Evolutionary conservation across 2,797 vertebrate species (phyloP), one percentile per base, ranked within the genome.

Genomic region (Poeciliopsis paucimaculata): DNA sequence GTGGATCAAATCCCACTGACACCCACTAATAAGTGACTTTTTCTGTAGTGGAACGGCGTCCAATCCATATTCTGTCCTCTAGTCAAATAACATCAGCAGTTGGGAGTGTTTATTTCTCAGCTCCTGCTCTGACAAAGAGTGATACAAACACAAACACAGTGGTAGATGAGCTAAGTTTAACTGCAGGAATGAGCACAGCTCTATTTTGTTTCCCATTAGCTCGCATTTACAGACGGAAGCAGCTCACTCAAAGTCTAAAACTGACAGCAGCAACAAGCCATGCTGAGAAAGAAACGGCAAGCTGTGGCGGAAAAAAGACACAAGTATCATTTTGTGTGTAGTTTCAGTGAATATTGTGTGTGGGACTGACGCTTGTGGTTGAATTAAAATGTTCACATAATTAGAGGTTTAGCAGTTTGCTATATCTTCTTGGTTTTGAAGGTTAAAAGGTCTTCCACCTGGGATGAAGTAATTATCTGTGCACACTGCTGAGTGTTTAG

Each of bases 131-230:
- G 72, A 46, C 31, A 31, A 28, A 47, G 45, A 10, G 26, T 43
- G 73, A 60, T 60, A n/a, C 41, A 28, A 75, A 75, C n/a, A 43
- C 55, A 55, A 34, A 57, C 73, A 43, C 51, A 36, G 26, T 51
- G 28, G 34, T 16, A 26, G 73, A 55, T 47, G 16, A n/a, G 39
- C 20, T 31, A 43, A 60, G n/a, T 60, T 60, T 45, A 55, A 60
- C 53, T 5, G 39, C 73, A 57, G 55, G 73, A 57, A 41, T 28
- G 73, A n/a, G 53, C 47, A n/a, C 51, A 1, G 16, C 36, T 68
- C 34, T 41, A 5, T 11, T 75, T 75, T 10, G 13, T 43, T 57
- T 57, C 16, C 26, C 28, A 75, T 60, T 75, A 75, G 8, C 53
- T 28, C 8, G 12, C 23, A n/a, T 74, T 75, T 55, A 57, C 73